Conservation (phyloP, 2,797 vertebrate genomes). For the Thunnus albacares region DNA sequence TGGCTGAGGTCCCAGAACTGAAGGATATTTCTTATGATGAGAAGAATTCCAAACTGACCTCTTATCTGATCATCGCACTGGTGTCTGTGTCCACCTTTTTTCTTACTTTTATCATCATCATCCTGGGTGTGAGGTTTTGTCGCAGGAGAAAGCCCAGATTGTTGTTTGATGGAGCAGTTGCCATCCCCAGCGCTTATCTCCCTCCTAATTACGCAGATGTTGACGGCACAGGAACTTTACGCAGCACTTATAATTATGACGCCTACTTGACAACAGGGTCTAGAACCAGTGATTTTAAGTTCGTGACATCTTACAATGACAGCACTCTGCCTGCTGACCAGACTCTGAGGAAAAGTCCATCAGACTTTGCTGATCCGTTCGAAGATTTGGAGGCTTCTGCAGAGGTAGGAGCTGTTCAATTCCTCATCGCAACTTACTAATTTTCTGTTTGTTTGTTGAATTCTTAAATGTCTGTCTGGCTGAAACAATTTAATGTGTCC, state of each 20-base stretch:
- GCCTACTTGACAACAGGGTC: background rate
- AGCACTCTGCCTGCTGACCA: slow-evolving; percentile 43
- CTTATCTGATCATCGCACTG: slow-evolving; percentile 86
- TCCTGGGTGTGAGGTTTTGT: slow-evolving; percentile 62
- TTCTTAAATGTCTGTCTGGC: too few species aligned
- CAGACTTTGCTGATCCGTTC: too few species aligned
- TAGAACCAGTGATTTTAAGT: slow-evolving; percentile 73
- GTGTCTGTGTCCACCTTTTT: slow-evolving; percentile 89
- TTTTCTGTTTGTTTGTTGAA: too few species aligned
- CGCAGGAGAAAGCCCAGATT: slow-evolving; percentile 52
- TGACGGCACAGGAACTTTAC: slow-evolving; percentile 57
- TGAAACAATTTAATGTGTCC: too few species aligned
- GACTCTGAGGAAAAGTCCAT: slow-evolving; percentile 42
- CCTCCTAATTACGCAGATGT: slow-evolving; percentile 71
- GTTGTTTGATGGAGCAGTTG: slow-evolving; percentile 37
- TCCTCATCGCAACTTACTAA: too few species aligned
- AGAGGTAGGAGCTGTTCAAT: too few species aligned
- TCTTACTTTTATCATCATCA: slow-evolving; percentile 70
- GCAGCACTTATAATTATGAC: slow-evolving; percentile 62
- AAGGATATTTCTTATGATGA: slow-evolving; percentile 78
- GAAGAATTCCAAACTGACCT: slow-evolving; percentile 83
- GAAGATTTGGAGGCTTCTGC: too few species aligned
- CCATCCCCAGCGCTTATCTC: slow-evolving; percentile 64
- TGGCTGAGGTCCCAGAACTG: slow-evolving; percentile 82
- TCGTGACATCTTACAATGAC: slow-evolving; percentile 60